Percentiles rank a stretch among this genome's conserved stretches.
Conservation (phyloP, 2,797 vertebrate genomes). For the Tauraco hartlaubi region DNA sequence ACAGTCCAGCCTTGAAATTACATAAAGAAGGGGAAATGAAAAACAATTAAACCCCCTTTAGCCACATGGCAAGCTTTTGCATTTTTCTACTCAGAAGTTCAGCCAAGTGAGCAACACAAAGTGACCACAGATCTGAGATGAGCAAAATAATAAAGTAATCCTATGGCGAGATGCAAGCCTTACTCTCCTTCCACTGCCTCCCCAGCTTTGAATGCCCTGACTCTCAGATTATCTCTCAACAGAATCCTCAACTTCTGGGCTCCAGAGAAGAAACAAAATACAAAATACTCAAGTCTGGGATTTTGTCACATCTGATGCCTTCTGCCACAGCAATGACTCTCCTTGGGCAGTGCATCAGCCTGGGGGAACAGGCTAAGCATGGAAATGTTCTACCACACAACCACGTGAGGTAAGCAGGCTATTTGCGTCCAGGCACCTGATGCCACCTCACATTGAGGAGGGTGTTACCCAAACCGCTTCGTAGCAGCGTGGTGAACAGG, state of each 20-base stretch:
- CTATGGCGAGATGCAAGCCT: background rate
- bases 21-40: background rate
- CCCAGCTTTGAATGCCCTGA: background rate
- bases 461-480: background rate
- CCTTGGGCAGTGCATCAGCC: background rate
- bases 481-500: background rate
- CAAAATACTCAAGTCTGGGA: background rate
- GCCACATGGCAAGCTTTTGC: background rate
- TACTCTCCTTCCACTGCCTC: background rate
- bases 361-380: background rate
- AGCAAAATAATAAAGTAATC: background rate
- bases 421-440: too few relatives aligned
- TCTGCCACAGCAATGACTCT: background rate
- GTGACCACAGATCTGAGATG: background rate
- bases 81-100: background rate
- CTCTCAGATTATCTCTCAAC: background rate
- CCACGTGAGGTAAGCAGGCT: background rate
- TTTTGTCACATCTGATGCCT: background rate
- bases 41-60: background rate
- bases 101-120: background rate
- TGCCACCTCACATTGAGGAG: rapidly evolving
- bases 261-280: background rate
- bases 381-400: background rate
- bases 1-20: background rate
- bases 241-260: background rate